Evolutionary conservation across 2,797 vertebrate genomes (phyloP), one percentile per base, ranked within the genome.

Genomic region (Phoeniculus purpureus): DNA sequence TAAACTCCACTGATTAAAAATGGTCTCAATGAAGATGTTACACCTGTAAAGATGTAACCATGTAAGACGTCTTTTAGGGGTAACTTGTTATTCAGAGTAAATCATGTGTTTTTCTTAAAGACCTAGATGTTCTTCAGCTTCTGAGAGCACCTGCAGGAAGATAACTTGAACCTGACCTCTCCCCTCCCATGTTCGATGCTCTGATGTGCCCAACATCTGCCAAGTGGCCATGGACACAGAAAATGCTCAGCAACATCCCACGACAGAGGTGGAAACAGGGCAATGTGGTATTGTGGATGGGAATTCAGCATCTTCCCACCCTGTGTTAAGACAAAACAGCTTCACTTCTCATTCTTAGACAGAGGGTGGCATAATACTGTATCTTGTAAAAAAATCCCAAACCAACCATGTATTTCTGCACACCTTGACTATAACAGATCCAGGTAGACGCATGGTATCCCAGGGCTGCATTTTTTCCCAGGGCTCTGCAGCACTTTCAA

Each of bases 201-300:
- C 21, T 1, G 0, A 75, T 19, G 4, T 47, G 40, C 20, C 19
- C 1, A 3, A 15, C 9, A 47, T 0, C 0, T 40, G 12, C 6
- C 27, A 15, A 0, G 0, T 23, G 22, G 11, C 43, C 8, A 3
- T 1, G 4, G 37, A 32, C 12, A 60, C 19, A 32, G 29, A 80
- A 78, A 61, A 45, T 7, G 3, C 18, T 22, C 51, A 11, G 43
- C 10, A 64, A 9, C 14, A 70, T 34, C 45, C 2, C 2, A 21
- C 25, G 68, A 27, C 47, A 62, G n/a, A 66, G 64, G 4, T 29
- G 29, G 34, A 20, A 87, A 71, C 1, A 2, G 43, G 43, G 43
- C 43, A 43, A 43, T 16, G 16, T 43, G 43, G 43, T 43, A 11
- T 43, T 43, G 13, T 6, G 14, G 2, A 2, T 54, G 40, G 32